Evolutionary conservation across 2,888 invertebrate species (phyloP).

Genomic region (Himalopsyche kuldschensis): DNA sequence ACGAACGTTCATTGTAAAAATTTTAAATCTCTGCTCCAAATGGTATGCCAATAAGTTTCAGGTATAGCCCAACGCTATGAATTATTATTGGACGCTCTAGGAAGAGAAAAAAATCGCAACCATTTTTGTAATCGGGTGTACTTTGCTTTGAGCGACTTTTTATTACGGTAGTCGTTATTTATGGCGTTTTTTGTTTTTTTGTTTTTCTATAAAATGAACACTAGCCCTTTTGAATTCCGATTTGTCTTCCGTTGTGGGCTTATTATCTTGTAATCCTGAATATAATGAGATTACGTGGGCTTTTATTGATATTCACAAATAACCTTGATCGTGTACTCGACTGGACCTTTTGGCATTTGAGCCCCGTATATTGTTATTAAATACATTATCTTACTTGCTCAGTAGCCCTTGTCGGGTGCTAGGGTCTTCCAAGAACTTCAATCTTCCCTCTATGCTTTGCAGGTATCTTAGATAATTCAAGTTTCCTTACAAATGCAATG

Average conservation of each 20-base stretch:
- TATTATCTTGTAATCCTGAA: neutral
- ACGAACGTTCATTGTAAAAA: neutral
- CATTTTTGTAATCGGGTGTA: constrained; percentile 23
- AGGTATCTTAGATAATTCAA: too few relatives aligned
- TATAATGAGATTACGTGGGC: neutral
- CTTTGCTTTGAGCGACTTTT: constrained; percentile 24
- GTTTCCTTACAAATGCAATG: too few relatives aligned
- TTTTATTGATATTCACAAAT: too few relatives aligned
- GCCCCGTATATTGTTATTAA: too few relatives aligned
- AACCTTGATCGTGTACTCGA: too few relatives aligned
- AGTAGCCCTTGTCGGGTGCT: too few relatives aligned
- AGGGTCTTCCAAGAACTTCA: too few relatives aligned
- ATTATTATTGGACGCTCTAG: constrained; percentile 15
- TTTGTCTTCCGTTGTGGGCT: neutral
- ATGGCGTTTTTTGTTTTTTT: constrained; percentile 13
- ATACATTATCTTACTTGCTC: too few relatives aligned
- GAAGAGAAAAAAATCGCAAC: constrained; percentile 14
- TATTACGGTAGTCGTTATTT: constrained; percentile 21
- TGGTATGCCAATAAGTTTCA: constrained; percentile 7
- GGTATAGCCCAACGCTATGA: constrained; percentile 4
- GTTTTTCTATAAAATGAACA: constrained; percentile 4
- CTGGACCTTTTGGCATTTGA: too few relatives aligned
- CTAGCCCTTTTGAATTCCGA: neutral
- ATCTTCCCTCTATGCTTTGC: too few relatives aligned
- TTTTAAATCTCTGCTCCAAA: neutral